Evolutionary conservation across 1,140 invertebrate genomes (phyloP), one percentile per base, ranked within the genome.

Genomic region (Temnothorax nylanderi): DNA sequence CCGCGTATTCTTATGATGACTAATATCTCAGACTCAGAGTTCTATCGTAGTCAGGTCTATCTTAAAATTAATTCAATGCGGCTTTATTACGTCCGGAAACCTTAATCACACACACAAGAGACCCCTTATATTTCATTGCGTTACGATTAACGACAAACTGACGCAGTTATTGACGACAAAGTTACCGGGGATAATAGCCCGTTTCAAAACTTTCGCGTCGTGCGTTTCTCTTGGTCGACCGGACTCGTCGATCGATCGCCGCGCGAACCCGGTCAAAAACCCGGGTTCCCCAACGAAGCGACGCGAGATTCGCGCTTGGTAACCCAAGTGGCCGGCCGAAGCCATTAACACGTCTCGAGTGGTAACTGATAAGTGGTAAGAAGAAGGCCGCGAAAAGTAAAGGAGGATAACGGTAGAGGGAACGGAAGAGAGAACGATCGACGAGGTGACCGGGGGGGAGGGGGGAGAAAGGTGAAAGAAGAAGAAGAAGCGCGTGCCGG

Each of bases 401-500:
- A 76, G 32, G 49, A 11, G 51, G 13, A 21, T 16, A 75, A 41
- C 51, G 32, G 51, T n/a, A 2, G 41, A 44, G 58, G 26, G 26
- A n/a, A 34, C 58, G 18, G 47, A n/a, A n/a, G 41, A 51, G 5
- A 51, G 65, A 78, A 4, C 37, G 58, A 64, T 37, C 13, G 54
- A 64, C 26, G 41, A 32, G 75, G 32, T 58, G 58, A n/a, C 37
- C 26, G 1, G 26, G 26, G 26, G 26, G 26, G 34, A 6, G 60
- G 32, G 21, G 32, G 8, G 41, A 26, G 49, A 71, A 65, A 69
- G 41, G 32, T 26, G 69, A 47, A 76, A 62, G 65, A 77, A 60
- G 80, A 86, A 74, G 77, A 86, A 74, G 64, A 86, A 87, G 86
- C 82, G 88, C 78, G 85, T 87, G 81, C 71, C 60, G 67, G 37